These are phyloP conservation scores for Acanthosepion esculentum DNA, from an alignment of 2,888 invertebrate species.

Conservation along the genomic window DNA sequence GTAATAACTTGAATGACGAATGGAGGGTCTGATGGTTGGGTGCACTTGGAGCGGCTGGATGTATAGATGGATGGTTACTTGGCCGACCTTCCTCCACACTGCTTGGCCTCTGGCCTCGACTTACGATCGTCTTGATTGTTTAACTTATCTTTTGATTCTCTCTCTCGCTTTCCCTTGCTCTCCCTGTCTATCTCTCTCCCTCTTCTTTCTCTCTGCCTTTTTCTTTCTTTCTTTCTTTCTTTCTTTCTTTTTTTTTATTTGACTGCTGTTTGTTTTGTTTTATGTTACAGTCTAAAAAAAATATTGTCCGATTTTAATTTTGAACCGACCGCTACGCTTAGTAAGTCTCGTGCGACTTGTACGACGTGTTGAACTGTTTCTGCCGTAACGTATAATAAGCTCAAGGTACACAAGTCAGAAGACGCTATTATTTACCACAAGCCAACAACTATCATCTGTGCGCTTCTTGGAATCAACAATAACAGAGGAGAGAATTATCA, in stretches of 20 bases:
- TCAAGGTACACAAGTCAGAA: neutral
- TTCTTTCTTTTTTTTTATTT: neutral
- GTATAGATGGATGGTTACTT: neutral
- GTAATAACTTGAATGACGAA: neutral
- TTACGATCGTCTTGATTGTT: neutral
- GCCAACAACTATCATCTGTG: neutral
- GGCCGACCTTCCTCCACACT: neutral
- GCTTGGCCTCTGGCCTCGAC: neutral
- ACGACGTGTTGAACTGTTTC: neutral
- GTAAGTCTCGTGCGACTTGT: neutral
- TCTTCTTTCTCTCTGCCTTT: neutral
- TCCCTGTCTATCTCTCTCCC: neutral
- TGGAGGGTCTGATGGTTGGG: neutral
- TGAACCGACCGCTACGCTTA: neutral
- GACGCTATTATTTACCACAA: neutral
- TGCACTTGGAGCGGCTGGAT: neutral
- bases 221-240: neutral
- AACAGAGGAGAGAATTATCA: neutral
- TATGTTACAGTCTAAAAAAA: neutral
- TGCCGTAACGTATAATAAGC: neutral
- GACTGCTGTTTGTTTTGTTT: neutral
- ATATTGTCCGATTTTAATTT: neutral
- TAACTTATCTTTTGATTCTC: neutral
- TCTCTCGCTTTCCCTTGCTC: accelerated
- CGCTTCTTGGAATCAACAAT: neutral